Conservation (phyloP, 2,113 vertebrate species). For the Cricetomys ansorgei region DNA sequence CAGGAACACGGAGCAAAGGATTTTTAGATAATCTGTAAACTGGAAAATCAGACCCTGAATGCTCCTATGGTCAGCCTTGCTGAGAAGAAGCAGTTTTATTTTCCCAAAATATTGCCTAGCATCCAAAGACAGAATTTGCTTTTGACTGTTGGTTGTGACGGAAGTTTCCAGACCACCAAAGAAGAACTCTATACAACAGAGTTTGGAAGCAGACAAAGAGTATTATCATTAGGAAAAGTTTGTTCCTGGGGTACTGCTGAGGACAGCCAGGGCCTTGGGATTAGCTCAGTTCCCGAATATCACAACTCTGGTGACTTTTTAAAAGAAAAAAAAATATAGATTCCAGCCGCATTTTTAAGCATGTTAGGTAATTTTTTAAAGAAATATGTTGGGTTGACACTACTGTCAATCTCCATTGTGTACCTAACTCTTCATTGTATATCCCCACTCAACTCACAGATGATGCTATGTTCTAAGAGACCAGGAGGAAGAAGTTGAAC, state of each 20-base stretch:
- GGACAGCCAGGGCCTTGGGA: neutral
- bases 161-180: constrained; percentile 45
- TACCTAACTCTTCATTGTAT: neutral
- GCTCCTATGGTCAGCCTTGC: constrained; percentile 36
- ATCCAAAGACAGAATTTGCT: constrained; percentile 45
- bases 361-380: neutral
- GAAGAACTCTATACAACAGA: constrained; percentile 2
- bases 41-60: constrained; percentile 62
- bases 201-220: neutral
- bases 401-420: neutral
- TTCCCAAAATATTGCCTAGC: constrained; percentile 55
- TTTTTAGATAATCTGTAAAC: constrained; percentile 70
- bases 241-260: neutral
- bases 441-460: neutral
- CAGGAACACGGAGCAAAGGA: constrained; percentile 32
- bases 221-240: neutral
- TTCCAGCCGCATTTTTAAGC: neutral
- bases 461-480: neutral
- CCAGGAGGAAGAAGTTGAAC: neutral
- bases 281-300: neutral
- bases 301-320: neutral
- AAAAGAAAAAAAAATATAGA: neutral
- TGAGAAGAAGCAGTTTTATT: constrained; percentile 58
- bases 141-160: neutral
- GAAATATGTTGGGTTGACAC: neutral